Base-by-base conservation (phyloP, 2,113 vertebrate genomes). In the Nibea coibor region DNA sequence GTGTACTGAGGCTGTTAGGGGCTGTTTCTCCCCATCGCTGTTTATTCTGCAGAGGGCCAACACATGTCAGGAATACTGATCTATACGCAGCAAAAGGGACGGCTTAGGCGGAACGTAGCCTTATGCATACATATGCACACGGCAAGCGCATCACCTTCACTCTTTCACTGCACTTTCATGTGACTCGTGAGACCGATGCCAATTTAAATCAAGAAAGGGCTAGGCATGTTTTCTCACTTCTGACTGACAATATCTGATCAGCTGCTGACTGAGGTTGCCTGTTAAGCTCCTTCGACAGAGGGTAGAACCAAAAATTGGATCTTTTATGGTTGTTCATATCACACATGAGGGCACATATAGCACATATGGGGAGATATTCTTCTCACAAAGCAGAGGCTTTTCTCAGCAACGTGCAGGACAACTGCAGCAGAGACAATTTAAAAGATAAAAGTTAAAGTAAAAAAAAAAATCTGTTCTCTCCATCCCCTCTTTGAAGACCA, bases 51-150 rank as follows among this genome's bases (percentile, higher is more conserved):
- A 89, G 91, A 91, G 90, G 87, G 87, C 59, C 80, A 84, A 92
- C 91, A 79, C 90, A 92, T 82, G 88, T 93, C 88, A 86, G 67
- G 92, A 93, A 94, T 94, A 90, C 92, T 93, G 93, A 94, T 93
- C 88, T 66, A 72, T 56, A 69, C 63, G 51, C 69, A 53, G 80
- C 73, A 72, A 82, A 73, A 77, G 62, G 54, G 78, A 69, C 43
- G 67, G 82, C 81, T 87, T 59, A 76, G 79, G 64, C 56, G 22
- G 73, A 84, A 84, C 26, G 80, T n/a, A 78, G 73, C 70, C 59
- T 75, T 50, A 67, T 79, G 90, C 86, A 92, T 93, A 85, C 76
- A 81, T 87, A 88, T 87, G 78, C 84, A 71, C 71, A 56, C 43
- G 12, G 47, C 17, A 20, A 50, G 45, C 75, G 14, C 58, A 54